phyloP scores from a whole-genome alignment of 2,888 invertebrate genomes.

The Chrysolina americana region DNA sequence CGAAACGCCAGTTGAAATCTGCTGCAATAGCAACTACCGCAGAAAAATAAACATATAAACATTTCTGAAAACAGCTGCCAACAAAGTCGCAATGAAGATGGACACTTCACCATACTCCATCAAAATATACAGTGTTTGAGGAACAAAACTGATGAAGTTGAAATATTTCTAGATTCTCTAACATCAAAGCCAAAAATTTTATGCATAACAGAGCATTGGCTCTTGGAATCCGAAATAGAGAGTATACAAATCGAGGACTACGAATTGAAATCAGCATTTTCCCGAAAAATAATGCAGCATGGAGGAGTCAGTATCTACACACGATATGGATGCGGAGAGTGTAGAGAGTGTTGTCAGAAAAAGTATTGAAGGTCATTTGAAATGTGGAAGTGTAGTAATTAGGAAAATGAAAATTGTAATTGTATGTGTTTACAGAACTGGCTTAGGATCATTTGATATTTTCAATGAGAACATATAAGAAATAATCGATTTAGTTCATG shows the following conservation, averaged over 20 bases:
- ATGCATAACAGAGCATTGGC: slow-evolving; percentile 23
- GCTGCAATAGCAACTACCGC: slow-evolving; percentile 20
- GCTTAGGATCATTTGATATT: slow-evolving; percentile 22
- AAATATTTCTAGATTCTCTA: slow-evolving; percentile 18
- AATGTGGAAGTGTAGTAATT: slow-evolving; percentile 23
- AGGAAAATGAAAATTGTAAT: slow-evolving; percentile 18
- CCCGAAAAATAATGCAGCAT: slow-evolving; percentile 22
- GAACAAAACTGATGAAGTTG: slow-evolving; percentile 26
- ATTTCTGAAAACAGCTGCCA: slow-evolving; percentile 19
- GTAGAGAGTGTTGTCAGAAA: slow-evolving; percentile 2
- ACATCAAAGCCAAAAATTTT: slow-evolving; percentile 16
- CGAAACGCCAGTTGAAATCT: slow-evolving; percentile 4
- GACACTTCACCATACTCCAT: slow-evolving; percentile 12
- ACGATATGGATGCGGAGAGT: slow-evolving; percentile 21
- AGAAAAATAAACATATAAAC: slow-evolving; percentile 15
- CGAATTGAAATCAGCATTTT: slow-evolving; percentile 22
- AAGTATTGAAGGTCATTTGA: slow-evolving; percentile 18
- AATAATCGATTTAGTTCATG: slow-evolving; percentile 17
- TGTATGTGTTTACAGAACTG: slow-evolving; percentile 19
- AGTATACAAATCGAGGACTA: slow-evolving; percentile 5
- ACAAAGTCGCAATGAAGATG: slow-evolving; percentile 18
- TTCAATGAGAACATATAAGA: slow-evolving; percentile 17
- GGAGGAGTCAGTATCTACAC: slow-evolving; percentile 21
- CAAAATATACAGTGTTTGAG: slow-evolving; percentile 21
- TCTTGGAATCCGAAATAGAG: slow-evolving; percentile 13